Conservation (phyloP, 2,797 vertebrate genomes). For the Mallotus villosus region DNA sequence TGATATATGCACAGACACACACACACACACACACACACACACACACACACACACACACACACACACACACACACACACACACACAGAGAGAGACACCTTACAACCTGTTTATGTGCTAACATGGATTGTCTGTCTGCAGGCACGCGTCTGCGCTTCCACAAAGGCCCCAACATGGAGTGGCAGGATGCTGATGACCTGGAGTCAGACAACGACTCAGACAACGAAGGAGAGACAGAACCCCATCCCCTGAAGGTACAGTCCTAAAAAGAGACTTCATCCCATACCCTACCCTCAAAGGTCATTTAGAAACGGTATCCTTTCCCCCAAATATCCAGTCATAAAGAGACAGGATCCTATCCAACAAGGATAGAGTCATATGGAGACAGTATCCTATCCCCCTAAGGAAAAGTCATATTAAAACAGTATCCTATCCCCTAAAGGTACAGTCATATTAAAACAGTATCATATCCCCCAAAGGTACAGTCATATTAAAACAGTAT, state of each 20-base stretch:
- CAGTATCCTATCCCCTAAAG: background rate
- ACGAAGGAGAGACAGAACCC: slow-evolving; percentile 32
- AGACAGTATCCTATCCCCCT: background rate
- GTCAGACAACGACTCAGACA: slow-evolving; percentile 69
- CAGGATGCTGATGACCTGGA: slow-evolving; percentile 87
- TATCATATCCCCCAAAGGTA: background rate
- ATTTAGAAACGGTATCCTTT: no score
- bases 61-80: background rate
- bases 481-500: background rate
- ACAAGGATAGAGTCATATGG: no score
- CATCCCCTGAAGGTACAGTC: slow-evolving; percentile 52
- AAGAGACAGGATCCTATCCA: background rate
- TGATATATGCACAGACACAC: background rate
- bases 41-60: background rate
- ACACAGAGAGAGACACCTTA: background rate
- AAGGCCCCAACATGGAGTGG: slow-evolving; percentile 83
- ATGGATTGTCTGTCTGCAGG: slow-evolving; percentile 65
- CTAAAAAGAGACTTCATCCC: background rate
- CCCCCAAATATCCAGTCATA: background rate
- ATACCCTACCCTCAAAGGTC: background rate
- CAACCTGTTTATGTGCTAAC: background rate
- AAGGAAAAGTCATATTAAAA: background rate
- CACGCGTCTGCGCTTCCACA: slow-evolving; percentile 89
- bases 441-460: background rate
- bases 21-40: background rate